Percentiles rank a stretch among this genome's conserved stretches.
Conservation (phyloP, 1,140 invertebrate species). For the Neodiprion lecontei region DNA sequence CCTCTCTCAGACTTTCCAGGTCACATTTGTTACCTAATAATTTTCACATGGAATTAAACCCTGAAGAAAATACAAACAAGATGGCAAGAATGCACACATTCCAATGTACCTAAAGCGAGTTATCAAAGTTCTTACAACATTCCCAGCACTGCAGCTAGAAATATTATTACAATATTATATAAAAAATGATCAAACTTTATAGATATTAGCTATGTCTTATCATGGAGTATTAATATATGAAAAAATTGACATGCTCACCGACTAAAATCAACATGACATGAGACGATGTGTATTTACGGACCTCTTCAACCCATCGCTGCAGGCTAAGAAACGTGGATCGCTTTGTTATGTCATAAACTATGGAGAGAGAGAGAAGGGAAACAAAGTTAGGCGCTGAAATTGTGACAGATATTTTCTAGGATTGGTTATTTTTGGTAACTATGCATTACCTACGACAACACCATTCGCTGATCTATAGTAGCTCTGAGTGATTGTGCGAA, state of each 20-base stretch:
- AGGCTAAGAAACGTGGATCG: conserved; percentile 87
- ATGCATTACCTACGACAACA: conserved; percentile 80
- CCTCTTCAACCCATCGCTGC: conserved; percentile 94
- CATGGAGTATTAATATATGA: neutral
- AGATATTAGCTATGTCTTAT: too few relatives aligned
- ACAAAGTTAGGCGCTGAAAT: conserved; percentile 6
- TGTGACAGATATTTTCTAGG: conserved; percentile 3
- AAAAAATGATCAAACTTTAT: too few relatives aligned
- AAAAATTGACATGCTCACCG: conserved; percentile 65
- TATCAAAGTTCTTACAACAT: too few relatives aligned
- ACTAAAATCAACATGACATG: conserved; percentile 89
- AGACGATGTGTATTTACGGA: conserved; percentile 88
- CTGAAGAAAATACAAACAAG: too few relatives aligned
- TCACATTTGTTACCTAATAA: conserved; percentile 85
- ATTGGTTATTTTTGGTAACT: conserved; percentile 13
- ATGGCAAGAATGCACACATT: too few relatives aligned
- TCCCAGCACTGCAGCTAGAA: too few relatives aligned
- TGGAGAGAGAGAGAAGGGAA: conserved; percentile 48
- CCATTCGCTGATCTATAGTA: conserved; percentile 94
- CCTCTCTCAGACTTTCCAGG: conserved; percentile 79
- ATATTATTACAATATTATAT: too few relatives aligned
- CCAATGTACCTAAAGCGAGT: too few relatives aligned
- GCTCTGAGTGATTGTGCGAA: conserved; percentile 92
- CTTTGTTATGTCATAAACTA: conserved; percentile 95
- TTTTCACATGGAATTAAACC: too few relatives aligned